phyloP scores from a whole-genome alignment of 2,797 vertebrate genomes.

The Adelosebastes latens region DNA sequence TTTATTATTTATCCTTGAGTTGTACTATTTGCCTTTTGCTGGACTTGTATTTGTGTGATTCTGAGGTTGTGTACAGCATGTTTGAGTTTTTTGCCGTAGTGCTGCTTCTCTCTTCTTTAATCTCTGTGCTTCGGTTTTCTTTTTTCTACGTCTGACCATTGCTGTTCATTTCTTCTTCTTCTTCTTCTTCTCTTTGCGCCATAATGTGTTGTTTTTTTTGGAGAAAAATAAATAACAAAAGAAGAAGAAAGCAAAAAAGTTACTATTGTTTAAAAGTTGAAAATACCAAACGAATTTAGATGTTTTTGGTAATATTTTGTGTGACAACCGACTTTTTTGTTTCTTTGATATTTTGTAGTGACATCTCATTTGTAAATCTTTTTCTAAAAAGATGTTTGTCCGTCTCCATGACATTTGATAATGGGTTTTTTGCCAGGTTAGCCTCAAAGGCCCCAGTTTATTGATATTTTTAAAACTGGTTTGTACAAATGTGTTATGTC shows the following conservation, averaged over 20 bases:
- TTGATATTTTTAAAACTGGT: slow-evolving; percentile 99
- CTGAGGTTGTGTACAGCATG: slow-evolving; percentile 85
- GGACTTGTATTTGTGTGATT: slow-evolving; percentile 83
- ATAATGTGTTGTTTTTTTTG: slow-evolving; percentile 71
- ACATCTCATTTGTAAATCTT: slow-evolving; percentile 99
- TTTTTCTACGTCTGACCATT: slow-evolving; percentile 73
- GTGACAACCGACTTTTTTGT: slow-evolving; percentile 81
- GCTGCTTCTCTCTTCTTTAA: slow-evolving; percentile 78
- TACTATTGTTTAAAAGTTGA: slow-evolving; percentile 71
- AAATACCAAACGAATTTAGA: slow-evolving; percentile 84
- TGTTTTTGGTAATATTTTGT: slow-evolving; percentile 87
- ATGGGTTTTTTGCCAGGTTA: slow-evolving; percentile 93
- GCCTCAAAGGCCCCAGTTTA: slow-evolving; percentile 94
- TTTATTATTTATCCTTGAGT: slow-evolving; percentile 86
- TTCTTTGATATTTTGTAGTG: slow-evolving; percentile 93
- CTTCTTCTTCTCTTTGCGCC: slow-evolving; percentile 71
- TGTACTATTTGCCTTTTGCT: slow-evolving; percentile 84
- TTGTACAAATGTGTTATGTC: slow-evolving; percentile 98
- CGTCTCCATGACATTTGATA: slow-evolving; percentile 94
- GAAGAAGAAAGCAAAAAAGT: slow-evolving; percentile 65
- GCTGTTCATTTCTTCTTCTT: slow-evolving; percentile 61
- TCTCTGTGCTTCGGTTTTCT: slow-evolving; percentile 73
- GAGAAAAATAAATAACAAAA: slow-evolving; percentile 64
- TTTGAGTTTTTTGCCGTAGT: slow-evolving; percentile 82
- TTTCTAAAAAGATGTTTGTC: slow-evolving; percentile 91